A percentile compares a stretch with the other conserved stretches of the same genome.
Conservation (phyloP, 2,113 vertebrate species). For the Coreoperca whiteheadi region DNA sequence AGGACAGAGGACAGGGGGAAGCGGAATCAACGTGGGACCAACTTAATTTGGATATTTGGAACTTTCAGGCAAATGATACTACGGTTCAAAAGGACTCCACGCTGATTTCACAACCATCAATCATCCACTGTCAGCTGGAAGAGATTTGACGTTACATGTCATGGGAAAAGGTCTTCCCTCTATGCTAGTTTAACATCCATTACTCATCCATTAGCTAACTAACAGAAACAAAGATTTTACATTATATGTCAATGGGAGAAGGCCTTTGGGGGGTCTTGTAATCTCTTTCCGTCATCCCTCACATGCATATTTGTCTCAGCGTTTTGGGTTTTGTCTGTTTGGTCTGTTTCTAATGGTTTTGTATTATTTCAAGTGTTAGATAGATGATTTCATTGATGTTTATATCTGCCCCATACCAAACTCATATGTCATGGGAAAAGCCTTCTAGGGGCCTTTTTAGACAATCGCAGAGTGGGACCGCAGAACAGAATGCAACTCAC, state of each 20-base stretch:
- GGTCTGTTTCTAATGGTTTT: constrained; percentile 17
- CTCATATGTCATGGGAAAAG: constrained; percentile 30
- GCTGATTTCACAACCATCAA: constrained; percentile 53
- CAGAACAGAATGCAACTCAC: constrained; percentile 25
- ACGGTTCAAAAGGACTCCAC: constrained; percentile 36
- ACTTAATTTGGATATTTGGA: constrained; percentile 56
- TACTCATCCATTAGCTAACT: constrained; percentile 27
- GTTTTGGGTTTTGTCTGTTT: constrained; percentile 14
- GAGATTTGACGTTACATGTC: constrained; percentile 53
- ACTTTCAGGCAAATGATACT: constrained; percentile 33
- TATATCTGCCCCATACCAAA: not conserved
- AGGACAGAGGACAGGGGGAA: constrained; percentile 34
- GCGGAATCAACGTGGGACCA: constrained; percentile 35
- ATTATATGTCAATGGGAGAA: constrained; percentile 7
- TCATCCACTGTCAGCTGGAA: constrained; percentile 57
- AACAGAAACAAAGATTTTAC: constrained; percentile 13
- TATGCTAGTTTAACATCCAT: constrained; percentile 20
- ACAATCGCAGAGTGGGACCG: constrained; percentile 16
- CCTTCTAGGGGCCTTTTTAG: constrained; percentile 27
- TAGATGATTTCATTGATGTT: constrained; percentile 20
- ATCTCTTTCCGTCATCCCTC: not conserved
- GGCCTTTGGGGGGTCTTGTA: not conserved
- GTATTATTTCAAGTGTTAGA: constrained; percentile 5
- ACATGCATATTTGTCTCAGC: not conserved
- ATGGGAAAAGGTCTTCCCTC: constrained; percentile 61